Evolutionary conservation across 2,113 vertebrate species (phyloP).

Genomic region (Lophura nycthemera): DNA sequence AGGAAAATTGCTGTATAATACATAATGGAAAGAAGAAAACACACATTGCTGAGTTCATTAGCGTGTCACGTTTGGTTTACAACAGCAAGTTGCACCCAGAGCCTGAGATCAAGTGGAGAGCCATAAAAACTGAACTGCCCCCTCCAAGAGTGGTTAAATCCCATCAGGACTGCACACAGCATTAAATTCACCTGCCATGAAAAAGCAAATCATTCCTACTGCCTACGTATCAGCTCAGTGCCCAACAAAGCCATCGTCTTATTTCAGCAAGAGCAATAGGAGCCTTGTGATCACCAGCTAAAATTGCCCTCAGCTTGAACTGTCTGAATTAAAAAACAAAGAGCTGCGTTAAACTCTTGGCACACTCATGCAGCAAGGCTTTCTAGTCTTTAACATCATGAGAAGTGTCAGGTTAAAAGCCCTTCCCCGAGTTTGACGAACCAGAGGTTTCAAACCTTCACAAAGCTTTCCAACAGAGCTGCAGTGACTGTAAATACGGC

Average conservation of each 20-base stretch:
- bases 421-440: not conserved
- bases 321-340: not conserved
- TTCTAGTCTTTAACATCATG: not conserved
- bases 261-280: not conserved
- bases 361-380: not conserved
- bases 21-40: not conserved
- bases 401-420: not conserved
- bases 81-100: not conserved
- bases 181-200: not conserved
- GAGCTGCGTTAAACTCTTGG: not conserved
- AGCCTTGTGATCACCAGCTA: not conserved
- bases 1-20: not conserved
- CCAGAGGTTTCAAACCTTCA: not conserved
- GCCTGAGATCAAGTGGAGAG: fast-evolving
- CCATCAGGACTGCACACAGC: not conserved
- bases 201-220: not conserved
- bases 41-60: not conserved
- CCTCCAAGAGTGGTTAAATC: not conserved
- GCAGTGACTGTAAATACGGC: not conserved
- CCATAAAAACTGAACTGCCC: not conserved
- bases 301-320: not conserved
- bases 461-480: not conserved
- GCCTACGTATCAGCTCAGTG: fast-evolving
- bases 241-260: not conserved
- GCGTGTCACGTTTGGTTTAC: not conserved